Percentiles rank a stretch among this genome's conserved stretches.
Conservation (phyloP, 2,888 invertebrate genomes). For the Noctua pronuba region DNA sequence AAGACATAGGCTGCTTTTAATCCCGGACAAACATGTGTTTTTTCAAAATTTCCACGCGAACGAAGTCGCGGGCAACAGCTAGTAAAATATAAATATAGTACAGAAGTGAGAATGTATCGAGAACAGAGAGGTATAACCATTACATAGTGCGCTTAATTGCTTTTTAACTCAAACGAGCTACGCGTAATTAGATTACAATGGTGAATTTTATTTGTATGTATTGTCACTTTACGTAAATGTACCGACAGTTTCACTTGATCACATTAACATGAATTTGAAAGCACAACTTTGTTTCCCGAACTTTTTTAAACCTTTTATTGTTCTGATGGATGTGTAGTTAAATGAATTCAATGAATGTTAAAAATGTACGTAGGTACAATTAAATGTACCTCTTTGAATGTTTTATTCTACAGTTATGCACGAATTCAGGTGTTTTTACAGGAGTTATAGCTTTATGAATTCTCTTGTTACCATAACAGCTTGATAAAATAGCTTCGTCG, state of each 20-base stretch:
- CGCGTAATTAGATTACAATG: conserved; percentile 62
- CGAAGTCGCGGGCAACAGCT: neutral
- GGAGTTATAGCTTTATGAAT: neutral
- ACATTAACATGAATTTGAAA: conserved; percentile 60
- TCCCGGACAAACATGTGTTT: neutral
- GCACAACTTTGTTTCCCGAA: conserved; percentile 40
- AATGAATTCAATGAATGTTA: conserved; percentile 21
- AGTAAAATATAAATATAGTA: neutral
- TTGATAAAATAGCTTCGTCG: neutral
- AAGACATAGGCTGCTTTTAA: neutral
- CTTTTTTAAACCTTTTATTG: conserved; percentile 47
- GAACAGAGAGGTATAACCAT: conserved; percentile 31
- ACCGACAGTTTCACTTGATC: conserved; percentile 51
- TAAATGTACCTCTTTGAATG: neutral
- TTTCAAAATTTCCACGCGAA: neutral
- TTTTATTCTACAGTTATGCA: neutral
- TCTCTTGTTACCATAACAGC: neutral
- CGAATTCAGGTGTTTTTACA: neutral
- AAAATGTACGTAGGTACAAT: neutral
- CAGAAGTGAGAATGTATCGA: conserved; percentile 31
- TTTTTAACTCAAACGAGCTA: conserved; percentile 61
- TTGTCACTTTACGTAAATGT: conserved; percentile 55
- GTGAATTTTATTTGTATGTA: conserved; percentile 61
- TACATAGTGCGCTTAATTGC: conserved; percentile 56
- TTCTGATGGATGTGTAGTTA: conserved; percentile 36